phyloP scores from a whole-genome alignment of 2,888 invertebrate species.

The Diachrysia chrysitis region DNA sequence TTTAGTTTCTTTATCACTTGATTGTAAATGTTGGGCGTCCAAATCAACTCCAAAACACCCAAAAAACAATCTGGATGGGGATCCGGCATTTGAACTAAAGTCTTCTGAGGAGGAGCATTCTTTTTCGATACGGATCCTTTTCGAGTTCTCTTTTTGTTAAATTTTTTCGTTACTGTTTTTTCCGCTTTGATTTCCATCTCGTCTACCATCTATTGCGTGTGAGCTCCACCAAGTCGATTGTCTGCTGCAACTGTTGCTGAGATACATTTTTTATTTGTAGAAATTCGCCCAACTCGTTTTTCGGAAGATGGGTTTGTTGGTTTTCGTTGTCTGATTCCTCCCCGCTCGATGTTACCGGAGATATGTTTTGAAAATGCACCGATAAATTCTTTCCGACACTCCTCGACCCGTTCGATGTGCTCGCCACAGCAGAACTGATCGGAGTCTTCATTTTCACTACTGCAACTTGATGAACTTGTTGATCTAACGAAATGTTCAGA shows the following conservation, averaged over 20 bases:
- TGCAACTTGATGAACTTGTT: neutral
- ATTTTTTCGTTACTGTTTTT: neutral
- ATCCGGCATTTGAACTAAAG: neutral
- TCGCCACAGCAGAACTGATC: slow-evolving; percentile 9
- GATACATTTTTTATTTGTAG: slow-evolving; percentile 4
- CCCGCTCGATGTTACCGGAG: neutral
- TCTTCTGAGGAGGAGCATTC: neutral
- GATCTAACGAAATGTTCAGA: neutral
- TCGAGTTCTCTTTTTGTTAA: neutral
- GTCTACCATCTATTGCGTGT: slow-evolving; percentile 10
- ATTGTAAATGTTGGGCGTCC: slow-evolving; percentile 6
- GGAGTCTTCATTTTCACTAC: slow-evolving; percentile 21
- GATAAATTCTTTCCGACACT: slow-evolving; percentile 8
- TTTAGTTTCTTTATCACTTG: neutral
- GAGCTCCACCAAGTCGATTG: slow-evolving; percentile 9
- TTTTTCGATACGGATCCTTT: too few species aligned
- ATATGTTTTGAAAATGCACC: neutral
- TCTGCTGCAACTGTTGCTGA: neutral
- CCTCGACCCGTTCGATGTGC: neutral
- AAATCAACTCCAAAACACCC: slow-evolving; percentile 14
- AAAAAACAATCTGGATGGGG: slow-evolving; percentile 13
- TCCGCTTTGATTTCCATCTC: slow-evolving; percentile 10
- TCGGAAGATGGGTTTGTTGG: neutral
- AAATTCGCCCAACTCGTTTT: slow-evolving; percentile 6
- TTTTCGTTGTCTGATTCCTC: neutral